A percentile compares a stretch with the other conserved stretches of the same genome.
Evolutionary conservation across 1,140 invertebrate species (phyloP).

Genomic region (Subanguina moxae): DNA sequence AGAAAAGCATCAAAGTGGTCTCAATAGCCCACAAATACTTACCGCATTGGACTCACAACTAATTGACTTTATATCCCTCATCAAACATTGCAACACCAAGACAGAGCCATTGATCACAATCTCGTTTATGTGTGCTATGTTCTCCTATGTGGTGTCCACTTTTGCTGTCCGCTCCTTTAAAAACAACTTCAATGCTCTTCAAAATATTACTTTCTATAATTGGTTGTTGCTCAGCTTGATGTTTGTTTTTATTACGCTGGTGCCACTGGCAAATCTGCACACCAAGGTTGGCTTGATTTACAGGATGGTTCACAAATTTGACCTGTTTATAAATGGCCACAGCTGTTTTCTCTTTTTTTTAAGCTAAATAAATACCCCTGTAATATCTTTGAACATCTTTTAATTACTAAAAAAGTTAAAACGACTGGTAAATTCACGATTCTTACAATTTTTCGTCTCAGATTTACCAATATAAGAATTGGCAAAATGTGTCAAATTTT

Average conservation of each 20-base stretch:
- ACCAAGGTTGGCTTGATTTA: background rate
- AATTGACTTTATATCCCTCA: background rate
- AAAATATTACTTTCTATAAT: background rate
- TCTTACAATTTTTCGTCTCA: too few species aligned
- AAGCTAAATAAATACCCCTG: too few species aligned
- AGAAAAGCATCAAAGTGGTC: background rate
- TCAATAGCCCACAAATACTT: background rate
- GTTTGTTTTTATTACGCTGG: background rate
- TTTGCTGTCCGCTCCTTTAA: background rate
- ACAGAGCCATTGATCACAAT: background rate
- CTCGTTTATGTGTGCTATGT: conserved; percentile 2
- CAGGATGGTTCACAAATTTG: too few species aligned
- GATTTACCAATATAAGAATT: too few species aligned
- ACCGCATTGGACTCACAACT: background rate
- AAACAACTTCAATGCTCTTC: background rate
- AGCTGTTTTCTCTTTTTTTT: too few species aligned
- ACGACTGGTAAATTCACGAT: too few species aligned
- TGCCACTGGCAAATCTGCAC: background rate
- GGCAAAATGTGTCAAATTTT: too few species aligned
- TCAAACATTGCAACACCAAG: background rate
- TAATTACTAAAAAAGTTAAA: too few species aligned
- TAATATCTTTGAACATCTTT: too few species aligned
- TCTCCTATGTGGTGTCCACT: conserved; percentile 1
- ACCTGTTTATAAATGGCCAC: too few species aligned
- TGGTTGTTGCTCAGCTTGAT: background rate